Evolutionary conservation across 2,797 vertebrate genomes (phyloP).

Genomic region (Cirrhinus mrigala): DNA sequence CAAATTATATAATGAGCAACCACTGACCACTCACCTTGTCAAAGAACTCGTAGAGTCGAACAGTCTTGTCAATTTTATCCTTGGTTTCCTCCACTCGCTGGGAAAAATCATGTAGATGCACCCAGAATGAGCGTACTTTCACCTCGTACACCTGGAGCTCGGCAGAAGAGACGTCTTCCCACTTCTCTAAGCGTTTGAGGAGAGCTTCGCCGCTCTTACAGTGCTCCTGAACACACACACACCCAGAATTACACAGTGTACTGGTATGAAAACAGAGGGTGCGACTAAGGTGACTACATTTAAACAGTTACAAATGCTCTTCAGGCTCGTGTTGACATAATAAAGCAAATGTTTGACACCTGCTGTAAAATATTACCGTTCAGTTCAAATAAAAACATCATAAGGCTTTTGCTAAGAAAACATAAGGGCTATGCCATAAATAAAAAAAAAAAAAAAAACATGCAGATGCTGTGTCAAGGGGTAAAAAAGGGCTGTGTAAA

Average conservation of each 20-base stretch:
- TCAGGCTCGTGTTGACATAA: conserved; percentile 25
- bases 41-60: conserved; percentile 84
- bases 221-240: conserved; percentile 75
- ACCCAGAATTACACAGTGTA: background rate
- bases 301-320: conserved; percentile 25
- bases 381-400: background rate
- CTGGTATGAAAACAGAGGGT: conserved; percentile 6
- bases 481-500: background rate
- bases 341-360: conserved; percentile 27
- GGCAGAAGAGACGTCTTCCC: conserved; percentile 78
- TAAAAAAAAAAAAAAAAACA: background rate
- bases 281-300: conserved; percentile 28
- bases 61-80: conserved; percentile 78
- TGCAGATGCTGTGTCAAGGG: too few relatives aligned
- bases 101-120: conserved; percentile 85
- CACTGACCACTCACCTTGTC: conserved; percentile 82
- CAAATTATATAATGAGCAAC: background rate
- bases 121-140: conserved; percentile 80
- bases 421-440: background rate
- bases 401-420: background rate
- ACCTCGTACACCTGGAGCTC: conserved; percentile 74
- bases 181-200: conserved; percentile 79
- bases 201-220: conserved; percentile 82
- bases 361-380: conserved; percentile 12
- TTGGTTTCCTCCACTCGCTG: conserved; percentile 80